phyloP scores from a whole-genome alignment of 2,888 invertebrate species.

The Choristoneura rosaceana region DNA sequence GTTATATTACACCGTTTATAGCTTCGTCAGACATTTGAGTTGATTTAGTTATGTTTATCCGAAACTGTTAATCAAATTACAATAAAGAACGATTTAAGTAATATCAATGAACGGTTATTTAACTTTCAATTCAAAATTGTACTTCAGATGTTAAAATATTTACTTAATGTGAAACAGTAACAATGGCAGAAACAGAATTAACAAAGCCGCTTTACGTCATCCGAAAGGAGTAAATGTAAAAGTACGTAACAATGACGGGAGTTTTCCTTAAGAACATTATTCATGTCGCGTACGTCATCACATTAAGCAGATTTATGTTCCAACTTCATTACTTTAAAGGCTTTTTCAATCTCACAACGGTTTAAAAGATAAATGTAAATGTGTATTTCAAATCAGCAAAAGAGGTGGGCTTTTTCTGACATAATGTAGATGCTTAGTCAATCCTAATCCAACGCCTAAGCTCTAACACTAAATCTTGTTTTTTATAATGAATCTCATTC shows the following conservation, averaged over 20 bases:
- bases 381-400: slow-evolving; percentile 38
- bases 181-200: slow-evolving; percentile 28
- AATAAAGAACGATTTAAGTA: neutral
- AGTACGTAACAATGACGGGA: slow-evolving; percentile 40
- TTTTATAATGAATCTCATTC: slow-evolving; percentile 4
- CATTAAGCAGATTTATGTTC: slow-evolving; percentile 43
- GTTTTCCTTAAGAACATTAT: slow-evolving; percentile 43
- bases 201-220: slow-evolving; percentile 37
- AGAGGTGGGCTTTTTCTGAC: slow-evolving; percentile 25
- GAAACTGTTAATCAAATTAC: neutral
- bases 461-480: slow-evolving; percentile 12
- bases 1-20: neutral
- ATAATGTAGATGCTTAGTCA: slow-evolving; percentile 29
- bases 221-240: slow-evolving; percentile 41
- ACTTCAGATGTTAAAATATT: neutral
- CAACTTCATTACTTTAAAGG: slow-evolving; percentile 43
- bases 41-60: neutral
- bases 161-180: slow-evolving; percentile 2
- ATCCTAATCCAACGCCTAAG: slow-evolving; percentile 21
- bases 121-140: neutral
- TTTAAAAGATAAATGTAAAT: slow-evolving; percentile 42
- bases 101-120: neutral
- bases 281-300: slow-evolving; percentile 43
- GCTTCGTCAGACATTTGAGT: neutral
- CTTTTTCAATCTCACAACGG: slow-evolving; percentile 40